phyloP scores from a whole-genome alignment of 2,797 vertebrate genomes.

The Pagetopsis macropterus region DNA sequence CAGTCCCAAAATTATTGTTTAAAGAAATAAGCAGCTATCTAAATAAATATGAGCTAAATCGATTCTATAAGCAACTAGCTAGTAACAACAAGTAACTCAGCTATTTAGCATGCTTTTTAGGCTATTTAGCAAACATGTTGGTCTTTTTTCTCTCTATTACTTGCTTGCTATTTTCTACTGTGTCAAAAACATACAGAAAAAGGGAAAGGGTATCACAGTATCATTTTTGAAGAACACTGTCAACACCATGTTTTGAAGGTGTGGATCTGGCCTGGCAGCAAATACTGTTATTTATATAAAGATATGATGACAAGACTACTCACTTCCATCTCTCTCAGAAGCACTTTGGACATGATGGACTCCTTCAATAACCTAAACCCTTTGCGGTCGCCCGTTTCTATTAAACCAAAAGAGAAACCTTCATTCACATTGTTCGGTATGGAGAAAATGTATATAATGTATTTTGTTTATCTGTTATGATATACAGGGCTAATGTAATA shows the following conservation, averaged over 20 bases:
- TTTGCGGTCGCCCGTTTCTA: slow-evolving; percentile 38
- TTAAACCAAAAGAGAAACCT: slow-evolving; percentile 56
- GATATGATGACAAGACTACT: slow-evolving; percentile 77
- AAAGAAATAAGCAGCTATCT: neutral
- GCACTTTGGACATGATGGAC: slow-evolving; percentile 79
- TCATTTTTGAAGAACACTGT: slow-evolving; percentile 53
- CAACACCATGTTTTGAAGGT: slow-evolving; percentile 42
- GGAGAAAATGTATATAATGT: slow-evolving; percentile 67
- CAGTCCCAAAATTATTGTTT: neutral
- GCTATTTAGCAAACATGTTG: neutral
- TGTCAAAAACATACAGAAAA: slow-evolving; percentile 42
- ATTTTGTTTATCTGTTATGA: slow-evolving; percentile 73
- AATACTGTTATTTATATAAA: slow-evolving; percentile 80
- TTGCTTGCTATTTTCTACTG: slow-evolving; percentile 8
- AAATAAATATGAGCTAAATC: neutral
- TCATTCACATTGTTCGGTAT: slow-evolving; percentile 59
- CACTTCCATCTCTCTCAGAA: slow-evolving; percentile 75
- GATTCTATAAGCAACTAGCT: no score
- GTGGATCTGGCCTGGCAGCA: slow-evolving; percentile 52
- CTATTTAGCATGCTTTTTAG: no score
- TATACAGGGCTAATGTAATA: slow-evolving; percentile 77
- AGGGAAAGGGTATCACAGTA: slow-evolving; percentile 50
- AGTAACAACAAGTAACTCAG: neutral
- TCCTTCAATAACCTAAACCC: slow-evolving; percentile 28
- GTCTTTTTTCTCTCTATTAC: slow-evolving; percentile 8